Percentiles rank a stretch among this genome's conserved stretches.
Conservation (phyloP, 2,113 vertebrate genomes). For the Piaya cayana region DNA sequence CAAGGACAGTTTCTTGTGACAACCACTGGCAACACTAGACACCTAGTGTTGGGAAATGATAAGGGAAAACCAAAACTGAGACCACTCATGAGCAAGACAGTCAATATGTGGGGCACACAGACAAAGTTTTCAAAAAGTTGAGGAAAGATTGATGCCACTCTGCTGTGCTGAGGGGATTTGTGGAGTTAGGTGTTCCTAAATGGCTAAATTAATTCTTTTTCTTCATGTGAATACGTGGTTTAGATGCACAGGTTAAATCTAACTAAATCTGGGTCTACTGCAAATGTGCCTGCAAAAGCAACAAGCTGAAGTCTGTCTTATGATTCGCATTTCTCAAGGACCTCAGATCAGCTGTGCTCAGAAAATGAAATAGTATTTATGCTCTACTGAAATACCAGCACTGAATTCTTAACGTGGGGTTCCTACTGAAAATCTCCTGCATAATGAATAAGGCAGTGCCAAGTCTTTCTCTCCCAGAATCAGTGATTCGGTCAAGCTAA, state of each 20-base stretch:
- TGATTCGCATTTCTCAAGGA: background rate
- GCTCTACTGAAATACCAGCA: conserved; percentile 6
- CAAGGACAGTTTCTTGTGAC: background rate
- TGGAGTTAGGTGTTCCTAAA: background rate
- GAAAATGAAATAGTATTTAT: conserved; percentile 13
- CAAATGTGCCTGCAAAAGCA: background rate
- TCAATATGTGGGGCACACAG: background rate
- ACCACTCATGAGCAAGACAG: background rate
- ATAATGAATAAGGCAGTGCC: background rate
- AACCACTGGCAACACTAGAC: background rate
- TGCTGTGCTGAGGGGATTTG: accelerated
- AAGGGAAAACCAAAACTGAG: background rate
- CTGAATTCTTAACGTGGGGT: background rate
- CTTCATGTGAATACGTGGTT: background rate
- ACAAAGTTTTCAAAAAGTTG: background rate
- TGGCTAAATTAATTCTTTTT: background rate
- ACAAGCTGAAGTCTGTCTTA: background rate
- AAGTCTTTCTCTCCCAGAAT: background rate
- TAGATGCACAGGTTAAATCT: background rate
- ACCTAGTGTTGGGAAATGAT: background rate
- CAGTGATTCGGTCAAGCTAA: background rate
- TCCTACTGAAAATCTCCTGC: background rate
- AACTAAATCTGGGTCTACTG: background rate
- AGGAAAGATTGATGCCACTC: background rate
- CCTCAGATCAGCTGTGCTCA: background rate